These are phyloP conservation scores for Drosophila takahashii DNA, from an alignment of 1,140 invertebrate genomes.

Conservation along the genomic window DNA sequence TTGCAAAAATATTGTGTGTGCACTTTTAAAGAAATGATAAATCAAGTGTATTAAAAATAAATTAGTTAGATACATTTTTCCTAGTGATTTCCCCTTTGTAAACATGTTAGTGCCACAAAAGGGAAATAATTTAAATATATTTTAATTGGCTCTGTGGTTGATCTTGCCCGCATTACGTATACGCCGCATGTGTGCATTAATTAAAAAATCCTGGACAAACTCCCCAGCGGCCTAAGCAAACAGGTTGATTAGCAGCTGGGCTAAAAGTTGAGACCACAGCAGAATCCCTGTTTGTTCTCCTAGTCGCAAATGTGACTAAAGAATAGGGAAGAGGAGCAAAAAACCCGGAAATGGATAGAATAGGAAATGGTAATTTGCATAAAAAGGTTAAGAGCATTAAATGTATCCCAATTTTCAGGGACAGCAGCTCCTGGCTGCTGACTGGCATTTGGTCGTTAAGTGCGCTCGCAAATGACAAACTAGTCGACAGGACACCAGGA, in stretches of 20 bases:
- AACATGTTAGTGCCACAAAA: too few relatives aligned
- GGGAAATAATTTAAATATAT: constrained; percentile 32
- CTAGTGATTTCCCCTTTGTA: background rate
- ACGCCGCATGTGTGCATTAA: constrained; percentile 49
- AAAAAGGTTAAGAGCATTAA: constrained; percentile 75
- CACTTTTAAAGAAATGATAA: background rate
- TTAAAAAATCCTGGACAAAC: constrained; percentile 49
- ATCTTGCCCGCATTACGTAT: constrained; percentile 24
- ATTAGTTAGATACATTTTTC: too few relatives aligned
- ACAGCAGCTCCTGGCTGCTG: constrained; percentile 13
- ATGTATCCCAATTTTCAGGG: constrained; percentile 65
- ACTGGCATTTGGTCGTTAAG: constrained; percentile 51
- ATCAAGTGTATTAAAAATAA: background rate
- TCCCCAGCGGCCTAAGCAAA: constrained; percentile 60
- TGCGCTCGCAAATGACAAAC: constrained; percentile 53
- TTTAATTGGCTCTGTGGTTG: constrained; percentile 17
- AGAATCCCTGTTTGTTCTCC: constrained; percentile 58
- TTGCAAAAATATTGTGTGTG: background rate
- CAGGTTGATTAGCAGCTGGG: constrained; percentile 69
- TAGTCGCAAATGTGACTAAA: constrained; percentile 68
- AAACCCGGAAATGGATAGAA: constrained; percentile 8
- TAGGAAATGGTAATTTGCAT: constrained; percentile 69
- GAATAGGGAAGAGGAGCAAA: background rate
- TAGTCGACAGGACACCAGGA: constrained; percentile 43
- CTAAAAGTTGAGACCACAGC: constrained; percentile 29